A percentile compares a stretch with the other conserved stretches of the same genome.
Evolutionary conservation across 1,140 invertebrate species (phyloP).

Genomic region (Camponotus vicinus): DNA sequence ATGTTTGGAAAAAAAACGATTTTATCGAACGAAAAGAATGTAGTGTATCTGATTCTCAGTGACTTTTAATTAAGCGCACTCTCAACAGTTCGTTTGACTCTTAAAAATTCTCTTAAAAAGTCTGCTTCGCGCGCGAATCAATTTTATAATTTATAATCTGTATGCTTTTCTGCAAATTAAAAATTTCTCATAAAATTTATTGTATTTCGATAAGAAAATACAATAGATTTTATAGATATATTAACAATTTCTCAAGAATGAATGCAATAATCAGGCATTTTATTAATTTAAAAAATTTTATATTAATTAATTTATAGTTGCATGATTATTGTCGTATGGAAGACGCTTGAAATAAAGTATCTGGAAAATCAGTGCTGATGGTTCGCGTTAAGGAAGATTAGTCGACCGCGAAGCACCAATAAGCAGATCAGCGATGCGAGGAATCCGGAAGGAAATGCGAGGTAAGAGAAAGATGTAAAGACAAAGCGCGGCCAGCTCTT

Average conservation of each 20-base stretch:
- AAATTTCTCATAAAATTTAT: neutral
- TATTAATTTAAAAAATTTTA: neutral
- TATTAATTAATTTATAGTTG: neutral
- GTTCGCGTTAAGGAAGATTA: slow-evolving; percentile 46
- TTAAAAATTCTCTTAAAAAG: neutral
- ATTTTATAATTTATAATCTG: neutral
- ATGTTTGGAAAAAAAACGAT: slow-evolving; percentile 30
- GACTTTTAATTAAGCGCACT: neutral
- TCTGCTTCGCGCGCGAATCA: neutral
- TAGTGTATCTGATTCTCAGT: neutral
- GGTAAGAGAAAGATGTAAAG: slow-evolving; percentile 37
- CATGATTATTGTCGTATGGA: neutral
- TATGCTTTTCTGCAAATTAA: neutral
- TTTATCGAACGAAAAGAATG: slow-evolving; percentile 10
- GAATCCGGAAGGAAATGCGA: slow-evolving; percentile 32
- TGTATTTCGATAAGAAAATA: neutral
- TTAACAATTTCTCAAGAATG: neutral
- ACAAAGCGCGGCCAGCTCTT: slow-evolving; percentile 57
- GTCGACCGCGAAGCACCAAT: slow-evolving; percentile 41
- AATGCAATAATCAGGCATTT: neutral
- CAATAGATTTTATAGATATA: neutral
- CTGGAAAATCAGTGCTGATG: slow-evolving; percentile 43
- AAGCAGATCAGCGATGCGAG: slow-evolving; percentile 53
- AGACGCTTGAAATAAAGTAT: neutral
- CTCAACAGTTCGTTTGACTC: neutral